phyloP scores from a whole-genome alignment of 1,140 invertebrate species.

The Halictus rubicundus region DNA sequence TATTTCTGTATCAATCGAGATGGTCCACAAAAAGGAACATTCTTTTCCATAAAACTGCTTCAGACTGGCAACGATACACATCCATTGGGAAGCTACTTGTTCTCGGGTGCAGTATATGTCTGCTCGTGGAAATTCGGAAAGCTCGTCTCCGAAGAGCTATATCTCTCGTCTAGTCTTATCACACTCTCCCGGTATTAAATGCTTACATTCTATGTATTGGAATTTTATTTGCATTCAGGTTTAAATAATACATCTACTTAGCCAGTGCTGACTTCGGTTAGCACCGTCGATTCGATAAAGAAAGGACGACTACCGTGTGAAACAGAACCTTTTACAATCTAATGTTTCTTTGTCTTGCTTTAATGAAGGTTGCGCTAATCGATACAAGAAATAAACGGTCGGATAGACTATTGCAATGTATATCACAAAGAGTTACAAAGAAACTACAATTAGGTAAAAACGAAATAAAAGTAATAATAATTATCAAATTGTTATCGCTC shows the following conservation, averaged over 20 bases:
- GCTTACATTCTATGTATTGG: background rate
- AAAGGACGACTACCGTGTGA: background rate
- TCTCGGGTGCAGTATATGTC: too few species aligned
- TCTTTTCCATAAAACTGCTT: background rate
- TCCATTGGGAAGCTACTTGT: background rate
- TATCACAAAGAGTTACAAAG: constrained; percentile 81
- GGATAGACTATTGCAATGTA: constrained; percentile 80
- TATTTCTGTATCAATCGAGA: background rate
- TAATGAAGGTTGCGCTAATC: constrained; percentile 73
- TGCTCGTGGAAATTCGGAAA: too few species aligned
- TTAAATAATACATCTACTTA: constrained; percentile 5
- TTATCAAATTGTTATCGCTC: constrained; percentile 56
- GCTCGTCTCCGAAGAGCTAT: too few species aligned
- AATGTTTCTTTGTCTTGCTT: constrained; percentile 37
- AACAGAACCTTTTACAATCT: background rate
- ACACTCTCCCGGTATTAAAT: background rate
- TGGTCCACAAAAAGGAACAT: background rate
- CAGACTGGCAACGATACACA: background rate
- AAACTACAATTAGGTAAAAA: constrained; percentile 81
- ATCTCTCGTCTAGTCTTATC: background rate
- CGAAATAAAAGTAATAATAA: constrained; percentile 77
- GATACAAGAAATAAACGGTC: constrained; percentile 77
- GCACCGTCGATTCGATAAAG: background rate
- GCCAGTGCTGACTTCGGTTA: background rate
- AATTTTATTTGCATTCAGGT: constrained; percentile 6